These are phyloP conservation scores for Saimiri boliviensis DNA, from an alignment of 2,113 vertebrate genomes.

Conservation along the genomic window DNA sequence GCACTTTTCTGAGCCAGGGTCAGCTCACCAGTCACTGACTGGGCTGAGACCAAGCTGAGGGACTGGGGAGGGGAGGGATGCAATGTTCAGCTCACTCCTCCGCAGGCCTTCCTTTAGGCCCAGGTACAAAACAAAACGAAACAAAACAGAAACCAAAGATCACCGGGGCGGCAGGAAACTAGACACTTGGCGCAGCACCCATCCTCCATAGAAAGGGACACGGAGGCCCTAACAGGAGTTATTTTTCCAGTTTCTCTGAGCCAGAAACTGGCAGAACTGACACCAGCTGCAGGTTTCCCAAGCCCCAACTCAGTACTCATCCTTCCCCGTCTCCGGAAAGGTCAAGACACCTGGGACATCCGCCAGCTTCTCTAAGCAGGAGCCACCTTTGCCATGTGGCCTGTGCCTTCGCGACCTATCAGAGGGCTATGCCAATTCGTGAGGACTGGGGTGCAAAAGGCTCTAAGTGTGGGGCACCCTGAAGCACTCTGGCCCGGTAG, in stretches of 20 bases:
- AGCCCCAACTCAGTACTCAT: neutral
- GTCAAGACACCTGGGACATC: neutral
- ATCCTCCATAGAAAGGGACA: neutral
- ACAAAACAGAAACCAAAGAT: neutral
- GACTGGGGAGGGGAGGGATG: accelerated
- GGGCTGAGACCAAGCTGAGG: neutral
- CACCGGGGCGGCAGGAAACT: neutral
- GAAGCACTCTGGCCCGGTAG: neutral
- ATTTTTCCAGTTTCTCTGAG: neutral
- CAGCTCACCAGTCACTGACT: neutral
- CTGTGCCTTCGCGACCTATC: too few species aligned
- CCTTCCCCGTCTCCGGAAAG: neutral
- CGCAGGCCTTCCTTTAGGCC: neutral
- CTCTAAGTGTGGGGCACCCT: accelerated
- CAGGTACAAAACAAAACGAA: neutral
- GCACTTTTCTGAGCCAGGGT: neutral
- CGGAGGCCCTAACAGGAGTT: neutral
- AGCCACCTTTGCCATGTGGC: neutral
- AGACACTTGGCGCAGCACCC: neutral
- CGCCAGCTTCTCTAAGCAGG: accelerated
- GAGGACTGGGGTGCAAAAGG: neutral
- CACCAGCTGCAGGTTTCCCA: neutral
- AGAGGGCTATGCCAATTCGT: neutral
- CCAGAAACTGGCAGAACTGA: neutral
- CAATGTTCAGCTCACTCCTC: neutral